phyloP scores from a whole-genome alignment of 2,888 invertebrate genomes.

The Parnassius apollo region DNA sequence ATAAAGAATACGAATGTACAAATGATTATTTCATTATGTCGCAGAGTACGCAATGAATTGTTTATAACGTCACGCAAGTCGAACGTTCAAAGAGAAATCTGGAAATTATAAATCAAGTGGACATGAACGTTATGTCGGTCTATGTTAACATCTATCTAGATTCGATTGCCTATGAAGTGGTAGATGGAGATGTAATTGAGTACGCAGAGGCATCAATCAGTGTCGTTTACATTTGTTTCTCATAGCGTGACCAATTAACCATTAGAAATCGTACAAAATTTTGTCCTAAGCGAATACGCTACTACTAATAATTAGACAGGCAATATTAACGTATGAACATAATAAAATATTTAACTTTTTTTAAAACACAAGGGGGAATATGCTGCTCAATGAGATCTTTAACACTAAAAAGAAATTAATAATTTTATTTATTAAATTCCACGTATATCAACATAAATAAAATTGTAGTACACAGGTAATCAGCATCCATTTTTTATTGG shows the following conservation, averaged over 20 bases:
- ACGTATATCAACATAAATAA: no score
- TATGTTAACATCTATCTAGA: slow-evolving; percentile 50
- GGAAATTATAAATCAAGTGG: slow-evolving; percentile 39
- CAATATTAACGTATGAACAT: not conserved
- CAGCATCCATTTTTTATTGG: no score
- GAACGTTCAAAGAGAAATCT: slow-evolving; percentile 22
- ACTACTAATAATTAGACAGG: slow-evolving; percentile 6
- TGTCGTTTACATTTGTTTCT: slow-evolving; percentile 55
- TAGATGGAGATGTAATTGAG: slow-evolving; percentile 52
- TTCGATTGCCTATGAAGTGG: slow-evolving; percentile 51
- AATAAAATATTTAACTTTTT: not conserved
- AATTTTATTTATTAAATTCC: no score
- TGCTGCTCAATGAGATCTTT: no score
- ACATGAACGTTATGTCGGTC: slow-evolving; percentile 40
- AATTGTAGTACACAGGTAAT: no score
- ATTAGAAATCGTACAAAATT: slow-evolving; percentile 47
- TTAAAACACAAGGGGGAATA: not conserved
- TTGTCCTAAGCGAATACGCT: slow-evolving; percentile 38
- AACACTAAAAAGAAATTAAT: no score
- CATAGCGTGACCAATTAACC: slow-evolving; percentile 50
- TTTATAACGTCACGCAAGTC: slow-evolving; percentile 31
- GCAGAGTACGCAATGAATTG: slow-evolving; percentile 24
- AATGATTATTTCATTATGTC: slow-evolving; percentile 35
- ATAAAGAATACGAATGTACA: slow-evolving; percentile 25
- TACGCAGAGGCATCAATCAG: slow-evolving; percentile 56